Conservation (phyloP, 2,888 invertebrate genomes). For the Lagria hirta region DNA sequence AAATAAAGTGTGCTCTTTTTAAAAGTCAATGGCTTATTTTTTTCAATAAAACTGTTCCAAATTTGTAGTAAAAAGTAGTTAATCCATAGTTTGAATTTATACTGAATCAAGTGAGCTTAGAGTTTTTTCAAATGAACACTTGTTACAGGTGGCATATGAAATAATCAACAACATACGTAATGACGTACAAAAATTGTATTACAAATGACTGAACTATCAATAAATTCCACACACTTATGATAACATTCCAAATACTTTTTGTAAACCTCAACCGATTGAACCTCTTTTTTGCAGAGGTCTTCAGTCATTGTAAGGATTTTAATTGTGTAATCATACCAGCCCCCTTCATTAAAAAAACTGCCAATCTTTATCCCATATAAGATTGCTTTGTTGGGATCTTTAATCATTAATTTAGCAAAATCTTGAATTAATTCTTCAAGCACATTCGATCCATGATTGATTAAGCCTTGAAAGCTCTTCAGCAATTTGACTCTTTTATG, state of each 20-base stretch:
- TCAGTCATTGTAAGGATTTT: slow-evolving; percentile 70
- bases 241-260: slow-evolving; percentile 79
- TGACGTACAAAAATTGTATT: no score
- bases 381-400: slow-evolving; percentile 34
- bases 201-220: slow-evolving; percentile 12
- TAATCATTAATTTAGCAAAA: slow-evolving; percentile 30
- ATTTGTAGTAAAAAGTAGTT: no score
- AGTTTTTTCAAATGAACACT: no score
- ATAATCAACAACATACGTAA: no score
- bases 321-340: slow-evolving; percentile 81
- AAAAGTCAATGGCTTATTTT: no score
- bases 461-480: slow-evolving; percentile 69
- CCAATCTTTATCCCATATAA: slow-evolving; percentile 56
- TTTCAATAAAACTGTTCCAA: no score
- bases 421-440: slow-evolving; percentile 47
- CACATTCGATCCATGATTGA: slow-evolving; percentile 48
- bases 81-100: no score
- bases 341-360: slow-evolving; percentile 84
- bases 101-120: no score
- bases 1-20: no score
- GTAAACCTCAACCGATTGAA: slow-evolving; percentile 55
- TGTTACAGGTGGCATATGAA: no score
- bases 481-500: slow-evolving; percentile 68
- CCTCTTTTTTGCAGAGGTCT: slow-evolving; percentile 52
- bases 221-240: slow-evolving; percentile 82